Evolutionary conservation across 2,113 vertebrate species (phyloP), one percentile per base, ranked within the genome.

Genomic region (Chinchilla lanigera): DNA sequence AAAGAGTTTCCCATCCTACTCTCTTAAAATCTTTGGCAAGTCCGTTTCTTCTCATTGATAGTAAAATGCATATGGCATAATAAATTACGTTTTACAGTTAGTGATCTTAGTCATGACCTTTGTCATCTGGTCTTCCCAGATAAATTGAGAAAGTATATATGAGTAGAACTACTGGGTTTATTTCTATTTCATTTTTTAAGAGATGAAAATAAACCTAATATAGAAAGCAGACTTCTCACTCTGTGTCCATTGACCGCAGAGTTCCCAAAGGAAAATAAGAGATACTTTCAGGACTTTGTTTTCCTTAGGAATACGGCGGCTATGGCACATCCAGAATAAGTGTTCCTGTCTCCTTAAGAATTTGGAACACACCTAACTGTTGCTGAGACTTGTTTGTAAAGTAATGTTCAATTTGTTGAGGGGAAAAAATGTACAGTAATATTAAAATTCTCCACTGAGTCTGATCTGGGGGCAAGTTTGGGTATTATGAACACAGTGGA

Each of bases 401-500:
- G 75, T 96, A 97, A 97, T 94, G 86, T 97, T 81, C 92, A 97
- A 95, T 96, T 96, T 81, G 7, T 95, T 83, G 91, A 96, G 97
- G n/a, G 35, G 17, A 63, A 96, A 89, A 89, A 92, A 73, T 94
- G 10, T 93, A 94, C 88, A 94, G 87, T 96, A 91, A 96, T 95
- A 30, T 89, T 87, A 77, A 89, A 50, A 91, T 97, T 98, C 97
- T 94, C 35, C 63, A 93, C 89, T 52, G 75, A 98, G 96, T 97
- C 95, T 98, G 97, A 97, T 97, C 90, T 96, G 44, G 96, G 95
- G 96, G 90, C 97, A 97, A 69, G 90, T 98, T 98, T 98, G 94
- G 91, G 35, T 77, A 88, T 81, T 67, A 89, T 90, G 97, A 94
- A 92, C 67, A 63, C 0, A 0, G 73, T 98, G 97, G 95, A 90